Evolutionary conservation across 2,888 invertebrate genomes (phyloP).

Genomic region (Cryptocheilus praepositus): DNA sequence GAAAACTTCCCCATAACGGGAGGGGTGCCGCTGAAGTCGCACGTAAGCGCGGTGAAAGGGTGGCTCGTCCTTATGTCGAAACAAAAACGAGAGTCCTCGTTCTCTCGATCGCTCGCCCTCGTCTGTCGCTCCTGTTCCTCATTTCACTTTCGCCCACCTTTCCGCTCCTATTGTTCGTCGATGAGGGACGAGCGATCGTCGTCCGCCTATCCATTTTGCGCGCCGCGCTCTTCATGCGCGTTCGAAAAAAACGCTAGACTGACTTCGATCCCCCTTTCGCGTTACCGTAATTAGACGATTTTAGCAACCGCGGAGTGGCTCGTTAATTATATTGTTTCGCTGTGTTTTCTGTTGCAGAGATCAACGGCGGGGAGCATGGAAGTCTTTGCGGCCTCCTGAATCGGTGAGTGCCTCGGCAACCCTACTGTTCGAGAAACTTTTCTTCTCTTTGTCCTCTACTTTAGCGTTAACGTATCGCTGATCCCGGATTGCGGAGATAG

Average conservation of each 20-base stretch:
- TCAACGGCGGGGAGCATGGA: constrained; percentile 46
- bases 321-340: constrained; percentile 61
- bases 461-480: too few relatives aligned
- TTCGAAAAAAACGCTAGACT: too few relatives aligned
- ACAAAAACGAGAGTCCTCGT: background rate
- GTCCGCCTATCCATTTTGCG: background rate
- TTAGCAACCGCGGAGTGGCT: constrained; percentile 34
- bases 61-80: constrained; percentile 1
- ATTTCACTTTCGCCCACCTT: too few relatives aligned
- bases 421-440: background rate
- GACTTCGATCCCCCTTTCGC: constrained; percentile 2
- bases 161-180: background rate
- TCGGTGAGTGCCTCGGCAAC: constrained; percentile 51
- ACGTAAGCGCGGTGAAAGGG: background rate
- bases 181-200: background rate
- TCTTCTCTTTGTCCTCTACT: too few relatives aligned
- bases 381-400: constrained; percentile 54
- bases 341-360: constrained; percentile 49
- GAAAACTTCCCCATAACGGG: constrained; percentile 31
- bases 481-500: too few relatives aligned
- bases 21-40: constrained; percentile 4
- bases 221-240: too few relatives aligned
- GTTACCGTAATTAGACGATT: constrained; percentile 49
- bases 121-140: background rate
- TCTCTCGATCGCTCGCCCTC: background rate